These are phyloP conservation scores for Podiceps cristatus DNA, from an alignment of 2,113 vertebrate species.

Conservation along the genomic window DNA sequence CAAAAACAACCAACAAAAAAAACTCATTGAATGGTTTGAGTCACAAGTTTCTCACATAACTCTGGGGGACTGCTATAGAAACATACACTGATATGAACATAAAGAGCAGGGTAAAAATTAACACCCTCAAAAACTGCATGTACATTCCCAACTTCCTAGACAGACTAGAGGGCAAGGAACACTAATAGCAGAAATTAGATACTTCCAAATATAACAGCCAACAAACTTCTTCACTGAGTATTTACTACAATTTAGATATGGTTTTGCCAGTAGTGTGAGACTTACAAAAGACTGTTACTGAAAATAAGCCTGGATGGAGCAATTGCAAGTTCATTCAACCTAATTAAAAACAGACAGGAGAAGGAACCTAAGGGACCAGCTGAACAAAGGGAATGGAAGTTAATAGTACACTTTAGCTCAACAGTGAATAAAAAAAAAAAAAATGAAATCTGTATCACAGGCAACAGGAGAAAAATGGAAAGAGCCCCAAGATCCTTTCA, in stretches of 20 bases:
- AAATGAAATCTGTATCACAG: background rate
- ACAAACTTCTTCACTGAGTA: background rate
- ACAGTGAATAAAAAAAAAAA: background rate
- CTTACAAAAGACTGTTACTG: background rate
- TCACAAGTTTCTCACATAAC: background rate
- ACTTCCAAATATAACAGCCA: background rate
- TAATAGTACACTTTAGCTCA: background rate
- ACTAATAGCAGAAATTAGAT: background rate
- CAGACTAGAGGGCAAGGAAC: background rate
- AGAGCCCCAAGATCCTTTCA: background rate
- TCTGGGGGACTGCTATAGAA: background rate
- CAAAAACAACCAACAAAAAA: background rate
- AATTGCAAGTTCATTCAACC: background rate
- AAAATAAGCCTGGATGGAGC: background rate
- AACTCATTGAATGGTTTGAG: background rate
- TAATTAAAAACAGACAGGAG: background rate
- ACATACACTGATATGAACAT: background rate
- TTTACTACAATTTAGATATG: background rate
- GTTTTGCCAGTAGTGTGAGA: background rate
- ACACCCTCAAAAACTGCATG: background rate
- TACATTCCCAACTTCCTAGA: background rate
- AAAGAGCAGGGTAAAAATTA: background rate
- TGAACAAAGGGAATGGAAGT: background rate
- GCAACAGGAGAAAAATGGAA: background rate
- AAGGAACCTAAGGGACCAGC: background rate